Base-by-base conservation (phyloP, 92 coral and sea anemone species). In the Virgularia gustaviana region DNA sequence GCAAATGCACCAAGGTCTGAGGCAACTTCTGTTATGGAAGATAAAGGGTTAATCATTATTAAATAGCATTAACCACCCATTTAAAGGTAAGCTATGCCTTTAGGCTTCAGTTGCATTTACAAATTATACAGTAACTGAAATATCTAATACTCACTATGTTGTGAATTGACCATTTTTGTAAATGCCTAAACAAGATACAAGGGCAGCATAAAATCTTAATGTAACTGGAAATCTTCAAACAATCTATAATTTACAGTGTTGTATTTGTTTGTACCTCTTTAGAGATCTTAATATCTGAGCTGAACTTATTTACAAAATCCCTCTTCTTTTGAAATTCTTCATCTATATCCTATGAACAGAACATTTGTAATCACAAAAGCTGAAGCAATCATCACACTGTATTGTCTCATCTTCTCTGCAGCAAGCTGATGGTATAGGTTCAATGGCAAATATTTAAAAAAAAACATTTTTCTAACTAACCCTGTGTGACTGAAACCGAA, bases 291-390 rank as follows among this genome's bases (percentile, higher is more conserved):
- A 80, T 84, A 51, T 85, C 77, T 13, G 55, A 36, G 22, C 89
- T 81, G 61, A 85, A 90, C 41, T 86, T 80, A 49, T 87, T 91
- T 13, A 82, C 85, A 82, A 92, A 84, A 67, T 92, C 87, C 30
- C 98, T 74, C 36, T 84, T 85, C 59, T 83, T 79, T 79, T 92
- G 98, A 80, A 92, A 92, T 38, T 92, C 96, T 31, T 89, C 92
- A 84, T 92, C 91, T 52, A 81, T 76, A 63, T 92, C 98, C 98
- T 92, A 13, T n/a, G n/a, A n/a, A n/a, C n/a, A n/a, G n/a, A n/a
- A n/a, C n/a, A n/a, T n/a, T n/a, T n/a, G n/a, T n/a, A n/a, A n/a
- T n/a, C n/a, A n/a, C n/a, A n/a, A n/a, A n/a, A n/a, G n/a, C n/a
- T n/a, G n/a, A n/a, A n/a, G n/a, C n/a, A n/a, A n/a, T n/a, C n/a